Percentiles rank a stretch among this genome's conserved stretches.
Conservation (phyloP, 2,888 invertebrate genomes). For the Cephus rjabovi region DNA sequence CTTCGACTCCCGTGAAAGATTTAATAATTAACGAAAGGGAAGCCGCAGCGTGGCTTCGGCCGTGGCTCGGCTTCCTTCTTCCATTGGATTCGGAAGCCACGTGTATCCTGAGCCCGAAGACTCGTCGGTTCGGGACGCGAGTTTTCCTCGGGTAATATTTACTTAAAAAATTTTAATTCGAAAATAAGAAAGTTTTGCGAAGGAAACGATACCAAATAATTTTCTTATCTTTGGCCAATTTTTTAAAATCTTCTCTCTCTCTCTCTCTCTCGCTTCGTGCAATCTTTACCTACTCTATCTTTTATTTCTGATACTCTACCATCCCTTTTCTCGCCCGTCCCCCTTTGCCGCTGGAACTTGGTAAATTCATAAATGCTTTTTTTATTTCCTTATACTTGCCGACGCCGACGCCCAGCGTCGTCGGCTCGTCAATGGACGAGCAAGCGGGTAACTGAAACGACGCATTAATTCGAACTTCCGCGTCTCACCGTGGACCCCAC, state of each 20-base stretch:
- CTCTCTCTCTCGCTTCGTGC: too few species aligned
- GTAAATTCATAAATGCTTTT: background rate
- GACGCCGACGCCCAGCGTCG: background rate
- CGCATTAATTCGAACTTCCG: background rate
- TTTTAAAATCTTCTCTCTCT: background rate
- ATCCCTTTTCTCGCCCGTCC: background rate
- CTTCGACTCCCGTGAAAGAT: background rate
- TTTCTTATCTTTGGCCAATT: background rate
- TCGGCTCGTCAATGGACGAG: background rate
- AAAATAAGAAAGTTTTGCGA: background rate
- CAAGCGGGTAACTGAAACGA: background rate
- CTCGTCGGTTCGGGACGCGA: background rate
- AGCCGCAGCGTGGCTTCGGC: background rate
- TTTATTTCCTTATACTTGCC: background rate
- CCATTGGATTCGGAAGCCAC: background rate
- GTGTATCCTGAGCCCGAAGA: background rate
- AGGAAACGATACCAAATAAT: background rate
- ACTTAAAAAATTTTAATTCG: background rate
- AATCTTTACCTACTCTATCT: background rate
- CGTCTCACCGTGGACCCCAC: background rate
- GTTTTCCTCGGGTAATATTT: background rate
- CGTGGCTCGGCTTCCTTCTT: background rate
- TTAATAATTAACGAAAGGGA: background rate
- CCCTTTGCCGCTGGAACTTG: background rate
- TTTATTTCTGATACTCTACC: too few species aligned